Base-by-base conservation (phyloP, 2,888 invertebrate genomes). In the Erynnis tages region DNA sequence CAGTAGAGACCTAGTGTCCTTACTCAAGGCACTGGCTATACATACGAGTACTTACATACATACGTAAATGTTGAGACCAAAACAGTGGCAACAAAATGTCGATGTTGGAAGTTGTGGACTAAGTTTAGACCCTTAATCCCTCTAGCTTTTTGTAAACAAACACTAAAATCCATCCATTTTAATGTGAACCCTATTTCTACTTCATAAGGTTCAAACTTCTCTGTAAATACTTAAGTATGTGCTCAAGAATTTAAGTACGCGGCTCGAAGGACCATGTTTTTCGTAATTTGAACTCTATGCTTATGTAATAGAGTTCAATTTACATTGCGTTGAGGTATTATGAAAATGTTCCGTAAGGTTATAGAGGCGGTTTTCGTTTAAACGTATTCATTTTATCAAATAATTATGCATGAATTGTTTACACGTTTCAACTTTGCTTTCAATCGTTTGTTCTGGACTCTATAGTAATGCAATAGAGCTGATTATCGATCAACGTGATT, bases 111-210 rank as follows among this genome's bases (percentile, higher is more conserved):
- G 25, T 34, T 34, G 13, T 11, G 11, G 13, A 49, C 49, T 41
- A 49, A 41, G 17, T 41, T 34, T 49, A 49, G 25, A 49, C 40
- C 41, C 32, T 34, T 16, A 17, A 41, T 23, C 48, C 48, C 17
- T 35, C 27, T 8, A 27, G 35, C 35, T 17, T 38, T 46, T 34
- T 17, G 41, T 41, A 34, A 49, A 49, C 25, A 49, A 32, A 34
- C 8, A 10, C 1, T 7, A 2, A 27, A 17, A 6, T 8, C 14
- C 8, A 7, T 10, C 4, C 0, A 10, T 11, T 10, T 13, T 1
- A 30, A 13, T 38, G 14, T 38, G 5, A 19, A 30, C 25, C 17
- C 1, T 17, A 5, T 25, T 4, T 7, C 10, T 25, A 34, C 4
- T 2, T 1, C 3, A 8, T 17, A 41, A 1, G 17, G 17, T 4